Conservation (phyloP, 2,113 vertebrate genomes). For the Hippotragus niger region DNA sequence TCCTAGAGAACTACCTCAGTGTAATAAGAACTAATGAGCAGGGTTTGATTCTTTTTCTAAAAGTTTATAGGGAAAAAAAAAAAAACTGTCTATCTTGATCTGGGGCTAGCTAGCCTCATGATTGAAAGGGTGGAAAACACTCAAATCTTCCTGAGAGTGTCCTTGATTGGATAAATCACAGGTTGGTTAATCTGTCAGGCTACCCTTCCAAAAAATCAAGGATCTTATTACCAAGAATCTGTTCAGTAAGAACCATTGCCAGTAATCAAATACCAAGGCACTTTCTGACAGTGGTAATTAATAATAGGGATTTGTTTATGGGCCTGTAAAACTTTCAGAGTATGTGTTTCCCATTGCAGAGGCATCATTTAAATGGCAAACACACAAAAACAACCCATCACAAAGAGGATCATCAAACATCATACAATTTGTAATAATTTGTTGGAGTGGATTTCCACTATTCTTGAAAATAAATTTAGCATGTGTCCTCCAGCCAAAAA, state of each 20-base stretch:
- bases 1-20: background rate
- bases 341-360: conserved; percentile 23
- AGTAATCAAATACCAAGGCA: conserved; percentile 55
- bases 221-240: conserved; percentile 57
- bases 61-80: background rate
- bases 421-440: background rate
- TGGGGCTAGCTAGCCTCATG: background rate
- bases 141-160: conserved; percentile 15
- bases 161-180: conserved; percentile 57
- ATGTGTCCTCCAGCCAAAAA: background rate
- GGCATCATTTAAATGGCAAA: conserved; percentile 20
- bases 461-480: conserved; percentile 21
- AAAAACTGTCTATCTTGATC: background rate
- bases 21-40: background rate
- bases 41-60: background rate
- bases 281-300: conserved; percentile 53
- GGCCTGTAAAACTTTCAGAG: conserved; percentile 40
- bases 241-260: conserved; percentile 11
- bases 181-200: conserved; percentile 49
- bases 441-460: background rate
- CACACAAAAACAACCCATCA: background rate
- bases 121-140: conserved; percentile 45
- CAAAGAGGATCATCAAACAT: background rate
- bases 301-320: conserved; percentile 46
- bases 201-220: conserved; percentile 38